phyloP scores from a whole-genome alignment of 2,888 invertebrate genomes.

The Melieria crassipennis region DNA sequence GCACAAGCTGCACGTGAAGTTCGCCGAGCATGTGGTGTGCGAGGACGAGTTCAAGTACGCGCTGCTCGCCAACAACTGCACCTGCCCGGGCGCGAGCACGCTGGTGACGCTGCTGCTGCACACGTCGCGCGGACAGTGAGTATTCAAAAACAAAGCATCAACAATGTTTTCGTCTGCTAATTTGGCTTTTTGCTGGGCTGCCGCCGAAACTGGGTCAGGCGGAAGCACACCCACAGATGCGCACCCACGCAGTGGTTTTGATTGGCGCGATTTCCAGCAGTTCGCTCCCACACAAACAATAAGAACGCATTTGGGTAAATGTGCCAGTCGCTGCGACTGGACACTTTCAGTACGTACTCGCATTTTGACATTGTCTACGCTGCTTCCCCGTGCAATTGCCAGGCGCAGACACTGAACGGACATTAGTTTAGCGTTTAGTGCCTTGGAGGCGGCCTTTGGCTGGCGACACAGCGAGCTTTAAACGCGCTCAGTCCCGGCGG shows the following conservation, averaged over 20 bases:
- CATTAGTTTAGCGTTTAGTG: too few species aligned
- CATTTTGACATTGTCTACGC: too few species aligned
- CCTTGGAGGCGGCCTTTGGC: too few species aligned
- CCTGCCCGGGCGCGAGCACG: constrained; percentile 97
- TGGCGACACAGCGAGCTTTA: too few species aligned
- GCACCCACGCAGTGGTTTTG: constrained; percentile 18
- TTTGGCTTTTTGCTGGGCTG: constrained; percentile 7
- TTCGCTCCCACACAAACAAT: too few species aligned
- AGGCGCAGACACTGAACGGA: too few species aligned
- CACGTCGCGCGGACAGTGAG: constrained; percentile 98
- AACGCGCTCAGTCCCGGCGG: too few species aligned
- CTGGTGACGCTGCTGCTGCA: constrained; percentile 94
- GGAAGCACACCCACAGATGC: constrained; percentile 30
- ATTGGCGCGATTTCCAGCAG: too few species aligned
- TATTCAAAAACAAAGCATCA: constrained; percentile 51
- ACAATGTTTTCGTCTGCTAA: neutral
- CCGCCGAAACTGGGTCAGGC: constrained; percentile 7
- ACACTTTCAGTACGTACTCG: too few species aligned
- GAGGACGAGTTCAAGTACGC: constrained; percentile 99
- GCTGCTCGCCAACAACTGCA: constrained; percentile 96
- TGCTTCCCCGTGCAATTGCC: too few species aligned
- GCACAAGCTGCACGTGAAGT: constrained; percentile 98
- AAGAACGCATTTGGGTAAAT: too few species aligned
- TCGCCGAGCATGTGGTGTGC: constrained; percentile 98
- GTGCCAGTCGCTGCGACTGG: too few species aligned